Percentiles rank a stretch among this genome's conserved stretches.
These are phyloP conservation scores for Iphiclides podalirius DNA, from an alignment of 2,888 invertebrate genomes.

Conservation along the genomic window DNA sequence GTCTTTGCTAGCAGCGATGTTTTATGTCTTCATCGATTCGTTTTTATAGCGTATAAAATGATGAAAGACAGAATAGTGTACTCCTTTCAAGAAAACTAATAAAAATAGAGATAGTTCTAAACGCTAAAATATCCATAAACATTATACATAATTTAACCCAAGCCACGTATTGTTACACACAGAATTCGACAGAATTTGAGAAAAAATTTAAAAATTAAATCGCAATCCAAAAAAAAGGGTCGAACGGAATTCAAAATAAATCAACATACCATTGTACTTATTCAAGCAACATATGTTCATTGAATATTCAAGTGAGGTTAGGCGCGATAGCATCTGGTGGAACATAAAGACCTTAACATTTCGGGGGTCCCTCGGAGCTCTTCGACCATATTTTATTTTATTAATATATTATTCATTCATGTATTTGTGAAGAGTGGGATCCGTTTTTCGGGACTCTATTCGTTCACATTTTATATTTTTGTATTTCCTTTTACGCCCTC, in stretches of 20 bases:
- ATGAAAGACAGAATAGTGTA: too few species aligned
- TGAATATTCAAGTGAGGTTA: constrained; percentile 23
- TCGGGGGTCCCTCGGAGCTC: constrained; percentile 9
- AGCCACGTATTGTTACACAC: too few species aligned
- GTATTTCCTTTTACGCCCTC: background rate
- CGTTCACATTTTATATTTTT: background rate
- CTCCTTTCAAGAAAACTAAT: too few species aligned
- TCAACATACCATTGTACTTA: constrained; percentile 12
- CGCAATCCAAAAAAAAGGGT: background rate
- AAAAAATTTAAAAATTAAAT: too few species aligned
- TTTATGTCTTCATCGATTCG: too few species aligned
- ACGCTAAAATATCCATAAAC: too few species aligned
- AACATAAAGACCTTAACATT: constrained; percentile 23
- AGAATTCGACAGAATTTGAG: too few species aligned
- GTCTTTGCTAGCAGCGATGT: too few species aligned
- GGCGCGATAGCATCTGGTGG: constrained; percentile 18
- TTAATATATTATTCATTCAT: constrained; percentile 18
- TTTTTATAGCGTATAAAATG: too few species aligned
- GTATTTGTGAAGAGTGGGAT: constrained; percentile 1
- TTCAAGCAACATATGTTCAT: constrained; percentile 14
- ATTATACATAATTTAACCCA: too few species aligned
- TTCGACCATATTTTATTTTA: constrained; percentile 16
- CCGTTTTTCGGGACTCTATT: background rate
- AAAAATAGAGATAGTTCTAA: too few species aligned
- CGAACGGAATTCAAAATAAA: constrained; percentile 14